These are phyloP conservation scores for Rallus limicola DNA, from an alignment of 2,113 vertebrate genomes.

Conservation along the genomic window DNA sequence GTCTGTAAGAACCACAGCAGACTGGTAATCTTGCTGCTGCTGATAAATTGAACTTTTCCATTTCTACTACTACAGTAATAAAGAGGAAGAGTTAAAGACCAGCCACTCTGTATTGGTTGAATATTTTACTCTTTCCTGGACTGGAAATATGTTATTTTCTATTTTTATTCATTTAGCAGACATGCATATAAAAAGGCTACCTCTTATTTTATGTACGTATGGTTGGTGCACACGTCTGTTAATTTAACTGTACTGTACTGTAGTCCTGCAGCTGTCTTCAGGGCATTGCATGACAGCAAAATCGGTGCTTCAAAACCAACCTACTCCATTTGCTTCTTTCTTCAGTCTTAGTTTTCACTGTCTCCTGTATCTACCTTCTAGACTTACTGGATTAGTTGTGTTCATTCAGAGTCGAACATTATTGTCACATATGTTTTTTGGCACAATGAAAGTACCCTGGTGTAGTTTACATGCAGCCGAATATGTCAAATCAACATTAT, in stretches of 20 bases:
- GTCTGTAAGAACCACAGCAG: background rate
- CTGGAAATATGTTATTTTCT: slow-evolving; percentile 26
- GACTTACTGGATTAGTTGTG: background rate
- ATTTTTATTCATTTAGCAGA: slow-evolving; percentile 48
- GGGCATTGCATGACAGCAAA: background rate
- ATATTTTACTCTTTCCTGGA: background rate
- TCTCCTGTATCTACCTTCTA: background rate
- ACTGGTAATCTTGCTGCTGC: background rate
- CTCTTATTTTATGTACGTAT: background rate
- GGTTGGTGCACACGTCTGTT: slow-evolving; percentile 43
- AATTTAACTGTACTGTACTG: slow-evolving; percentile 3
- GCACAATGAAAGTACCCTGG: background rate
- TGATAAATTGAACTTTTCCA: slow-evolving; percentile 35
- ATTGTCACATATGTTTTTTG: background rate
- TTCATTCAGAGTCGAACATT: background rate
- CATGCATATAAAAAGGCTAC: background rate
- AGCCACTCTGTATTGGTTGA: background rate
- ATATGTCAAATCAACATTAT: background rate
- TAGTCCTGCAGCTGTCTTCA: background rate
- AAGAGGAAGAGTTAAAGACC: background rate
- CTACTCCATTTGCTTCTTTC: background rate
- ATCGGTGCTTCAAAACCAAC: background rate
- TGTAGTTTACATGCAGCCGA: background rate
- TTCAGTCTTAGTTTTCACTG: background rate
- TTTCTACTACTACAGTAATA: background rate